These are phyloP conservation scores for Mythimna lalbum DNA, from an alignment of 2,888 invertebrate genomes.

Conservation along the genomic window DNA sequence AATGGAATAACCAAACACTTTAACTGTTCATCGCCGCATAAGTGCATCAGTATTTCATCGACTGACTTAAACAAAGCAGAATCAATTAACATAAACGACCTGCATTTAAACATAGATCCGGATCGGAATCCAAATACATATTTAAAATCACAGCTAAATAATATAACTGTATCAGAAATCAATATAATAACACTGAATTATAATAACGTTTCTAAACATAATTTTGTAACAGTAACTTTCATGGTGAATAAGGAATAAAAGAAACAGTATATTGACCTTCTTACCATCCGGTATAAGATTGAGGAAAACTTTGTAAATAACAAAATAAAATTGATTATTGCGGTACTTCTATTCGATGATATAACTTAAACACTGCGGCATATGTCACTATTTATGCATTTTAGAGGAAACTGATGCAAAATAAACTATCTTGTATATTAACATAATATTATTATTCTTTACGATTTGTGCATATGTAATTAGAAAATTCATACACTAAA, in stretches of 20 bases:
- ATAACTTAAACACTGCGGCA: slow-evolving; percentile 14
- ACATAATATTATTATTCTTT: not conserved
- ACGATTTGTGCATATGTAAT: not conserved
- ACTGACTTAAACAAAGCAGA: slow-evolving; percentile 33
- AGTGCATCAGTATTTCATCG: slow-evolving; percentile 24
- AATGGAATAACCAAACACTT: slow-evolving; percentile 10
- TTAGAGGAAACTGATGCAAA: not conserved
- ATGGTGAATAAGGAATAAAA: slow-evolving; percentile 39
- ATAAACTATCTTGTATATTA: not conserved
- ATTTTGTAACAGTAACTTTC: slow-evolving; percentile 45
- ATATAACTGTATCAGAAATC: slow-evolving; percentile 49
- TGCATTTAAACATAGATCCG: slow-evolving; percentile 42
- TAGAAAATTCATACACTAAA: too few species aligned
- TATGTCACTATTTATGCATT: slow-evolving; percentile 27
- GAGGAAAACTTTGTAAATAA: slow-evolving; percentile 6
- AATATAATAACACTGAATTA: slow-evolving; percentile 41
- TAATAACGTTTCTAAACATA: slow-evolving; percentile 43
- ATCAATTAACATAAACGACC: slow-evolving; percentile 43
- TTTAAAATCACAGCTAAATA: slow-evolving; percentile 16
- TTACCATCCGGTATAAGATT: not conserved
- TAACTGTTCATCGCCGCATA: slow-evolving; percentile 4
- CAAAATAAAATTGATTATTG: slow-evolving; percentile 13
- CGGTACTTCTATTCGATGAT: slow-evolving; percentile 20
- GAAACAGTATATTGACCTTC: slow-evolving; percentile 45
- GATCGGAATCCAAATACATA: slow-evolving; percentile 22